Base-by-base conservation (phyloP, 2,113 vertebrate genomes). In the Mohoua ochrocephala region DNA sequence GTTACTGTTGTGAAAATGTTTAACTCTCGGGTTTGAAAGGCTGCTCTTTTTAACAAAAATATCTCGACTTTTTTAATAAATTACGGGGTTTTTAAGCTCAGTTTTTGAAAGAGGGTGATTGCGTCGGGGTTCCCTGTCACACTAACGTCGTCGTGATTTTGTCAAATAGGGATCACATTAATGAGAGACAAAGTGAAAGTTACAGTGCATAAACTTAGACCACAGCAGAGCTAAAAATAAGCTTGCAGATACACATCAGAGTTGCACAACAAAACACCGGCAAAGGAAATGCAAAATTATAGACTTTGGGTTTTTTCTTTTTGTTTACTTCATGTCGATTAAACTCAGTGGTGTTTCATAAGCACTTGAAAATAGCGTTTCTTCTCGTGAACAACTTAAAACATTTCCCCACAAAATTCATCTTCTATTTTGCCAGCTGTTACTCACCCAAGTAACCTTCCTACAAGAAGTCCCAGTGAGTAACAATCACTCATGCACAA, bases 121-220 rank as follows among this genome's bases (percentile, higher is more conserved):
- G 35, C 0, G 0, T 26, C 4, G 19, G 67, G 61, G 63, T 47
- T 82, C 75, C 39, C 42, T 31, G 53, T 64, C 4, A 0, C n/a
- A 11, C 30, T 30, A 65, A 44, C 63, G 7, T 7, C 16, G 9
- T 6, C 7, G 6, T 81, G 68, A 76, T 88, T 94, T 97, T 93
- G 87, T 80, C 86, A 92, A 95, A 93, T 35, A 84, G 68, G 50
- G 80, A 92, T 82, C 79, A 30, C 50, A 37, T 92, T 96, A 93
- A 91, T 95, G 76, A 97, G 92, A 94, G 95, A 96, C 97, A 91
- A 97, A 97, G 94, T 97, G 96, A 98, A 97, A 98, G 96, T 97
- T 88, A 87, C 73, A 85, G 45, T 15, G 84, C 91, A 93, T 84
- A 97, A 97, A 97, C 95, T 97, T 94, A 96, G 94, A 96, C 95